phyloP scores from a whole-genome alignment of 2,888 invertebrate genomes.

The Hemaris fuciformis region DNA sequence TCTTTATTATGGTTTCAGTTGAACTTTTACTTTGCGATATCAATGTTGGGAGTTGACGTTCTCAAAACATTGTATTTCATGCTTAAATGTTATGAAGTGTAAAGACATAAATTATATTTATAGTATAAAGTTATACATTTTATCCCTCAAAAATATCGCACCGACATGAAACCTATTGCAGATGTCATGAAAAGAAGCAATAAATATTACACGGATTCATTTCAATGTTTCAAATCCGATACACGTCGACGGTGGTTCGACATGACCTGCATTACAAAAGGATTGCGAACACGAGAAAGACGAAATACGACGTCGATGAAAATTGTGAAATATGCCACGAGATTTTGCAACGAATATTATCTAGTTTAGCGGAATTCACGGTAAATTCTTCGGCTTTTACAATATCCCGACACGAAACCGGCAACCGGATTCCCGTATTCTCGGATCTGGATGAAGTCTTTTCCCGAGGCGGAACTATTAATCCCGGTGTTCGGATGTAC shows the following conservation, averaged over 20 bases:
- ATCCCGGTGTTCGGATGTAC: constrained; percentile 1
- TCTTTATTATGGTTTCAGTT: constrained; percentile 5
- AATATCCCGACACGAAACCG: not conserved
- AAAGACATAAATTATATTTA: not conserved
- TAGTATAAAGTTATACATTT: not conserved
- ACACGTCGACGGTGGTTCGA: not conserved
- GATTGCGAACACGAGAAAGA: not conserved
- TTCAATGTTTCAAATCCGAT: not conserved
- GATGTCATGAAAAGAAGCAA: not conserved
- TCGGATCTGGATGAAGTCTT: not conserved
- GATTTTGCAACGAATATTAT: not conserved
- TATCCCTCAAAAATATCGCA: not conserved
- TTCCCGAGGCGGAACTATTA: constrained; percentile 4
- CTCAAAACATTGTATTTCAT: not conserved
- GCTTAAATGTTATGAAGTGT: not conserved
- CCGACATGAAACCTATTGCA: not conserved
- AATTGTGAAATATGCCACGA: not conserved
- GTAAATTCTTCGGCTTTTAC: not conserved
- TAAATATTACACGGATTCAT: not conserved
- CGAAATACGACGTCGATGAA: not conserved
- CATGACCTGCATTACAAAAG: not conserved
- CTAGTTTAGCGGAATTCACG: not conserved
- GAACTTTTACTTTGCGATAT: not conserved
- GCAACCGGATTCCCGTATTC: not conserved
- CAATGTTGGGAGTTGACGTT: not conserved